phyloP scores from a whole-genome alignment of 2,797 vertebrate genomes.

The Typhlichthys subterraneus region DNA sequence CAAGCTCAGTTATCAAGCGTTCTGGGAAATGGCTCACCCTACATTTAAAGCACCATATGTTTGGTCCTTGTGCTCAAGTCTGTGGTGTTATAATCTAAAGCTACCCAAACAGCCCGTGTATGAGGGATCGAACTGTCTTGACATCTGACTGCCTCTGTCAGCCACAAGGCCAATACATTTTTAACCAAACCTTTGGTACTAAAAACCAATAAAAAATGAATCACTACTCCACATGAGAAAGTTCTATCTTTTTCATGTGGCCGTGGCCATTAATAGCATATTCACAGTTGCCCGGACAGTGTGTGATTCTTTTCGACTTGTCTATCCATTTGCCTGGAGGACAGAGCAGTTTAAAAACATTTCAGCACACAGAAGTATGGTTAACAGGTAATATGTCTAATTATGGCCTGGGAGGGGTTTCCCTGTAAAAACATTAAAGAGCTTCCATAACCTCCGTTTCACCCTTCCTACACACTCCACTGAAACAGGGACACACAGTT shows the following conservation, averaged over 20 bases:
- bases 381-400: conserved; percentile 99
- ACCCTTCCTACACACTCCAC: conserved; percentile 85
- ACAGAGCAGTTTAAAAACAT: conserved; percentile 87
- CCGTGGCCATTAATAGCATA: conserved; percentile 77
- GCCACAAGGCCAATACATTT: conserved; percentile 81
- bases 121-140: conserved; percentile 60
- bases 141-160: conserved; percentile 75
- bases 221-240: conserved; percentile 74
- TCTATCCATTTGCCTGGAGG: conserved; percentile 92
- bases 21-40: too few relatives aligned
- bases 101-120: conserved; percentile 20
- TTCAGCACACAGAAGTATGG: conserved; percentile 86
- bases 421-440: conserved; percentile 91
- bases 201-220: conserved; percentile 86
- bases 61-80: conserved; percentile 3
- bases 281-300: conserved; percentile 83
- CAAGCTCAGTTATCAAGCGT: too few relatives aligned
- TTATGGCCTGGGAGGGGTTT: conserved; percentile 89
- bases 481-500: conserved; percentile 79
- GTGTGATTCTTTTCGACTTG: conserved; percentile 92
- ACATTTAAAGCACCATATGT: background rate
- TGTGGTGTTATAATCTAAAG: conserved; percentile 15
- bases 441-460: conserved; percentile 92
- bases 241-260: conserved; percentile 62
- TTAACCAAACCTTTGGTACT: conserved; percentile 85